phyloP scores from a whole-genome alignment of 2,797 vertebrate genomes.

The Halcyon smyrnensis region DNA sequence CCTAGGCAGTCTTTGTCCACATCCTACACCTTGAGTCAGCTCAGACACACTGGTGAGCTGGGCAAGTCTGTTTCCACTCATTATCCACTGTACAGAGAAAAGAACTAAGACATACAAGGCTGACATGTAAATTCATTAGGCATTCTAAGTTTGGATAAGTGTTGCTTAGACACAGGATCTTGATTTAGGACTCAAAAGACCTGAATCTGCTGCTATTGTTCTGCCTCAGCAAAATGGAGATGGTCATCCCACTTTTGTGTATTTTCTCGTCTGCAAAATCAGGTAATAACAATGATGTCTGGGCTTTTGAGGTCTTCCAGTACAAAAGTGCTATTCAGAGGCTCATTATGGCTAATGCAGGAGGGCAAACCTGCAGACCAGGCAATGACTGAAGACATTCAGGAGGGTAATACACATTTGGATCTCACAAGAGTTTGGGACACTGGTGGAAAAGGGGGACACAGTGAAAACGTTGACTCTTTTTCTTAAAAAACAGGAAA shows the following conservation, averaged over 20 bases:
- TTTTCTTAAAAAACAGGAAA: not conserved
- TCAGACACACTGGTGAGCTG: not conserved
- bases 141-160: not conserved
- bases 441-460: not conserved
- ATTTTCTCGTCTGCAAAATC: not conserved
- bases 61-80: not conserved
- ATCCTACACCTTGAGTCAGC: not conserved
- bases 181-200: not conserved
- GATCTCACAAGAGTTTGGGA: not conserved
- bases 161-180: not conserved
- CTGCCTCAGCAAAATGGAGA: not conserved
- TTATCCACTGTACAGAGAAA: not conserved
- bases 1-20: not conserved
- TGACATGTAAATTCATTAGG: not conserved
- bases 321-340: not conserved
- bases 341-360: not conserved
- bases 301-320: not conserved
- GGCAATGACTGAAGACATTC: not conserved
- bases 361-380: not conserved
- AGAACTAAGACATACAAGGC: not conserved
- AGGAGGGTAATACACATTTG: not conserved
- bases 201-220: not conserved
- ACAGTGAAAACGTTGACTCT: not conserved
- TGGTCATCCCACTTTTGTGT: not conserved
- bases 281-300: not conserved